Percentiles rank a stretch among this genome's conserved stretches.
These are phyloP conservation scores for Pipa parva DNA, from an alignment of 2,113 vertebrate genomes.

Conservation along the genomic window DNA sequence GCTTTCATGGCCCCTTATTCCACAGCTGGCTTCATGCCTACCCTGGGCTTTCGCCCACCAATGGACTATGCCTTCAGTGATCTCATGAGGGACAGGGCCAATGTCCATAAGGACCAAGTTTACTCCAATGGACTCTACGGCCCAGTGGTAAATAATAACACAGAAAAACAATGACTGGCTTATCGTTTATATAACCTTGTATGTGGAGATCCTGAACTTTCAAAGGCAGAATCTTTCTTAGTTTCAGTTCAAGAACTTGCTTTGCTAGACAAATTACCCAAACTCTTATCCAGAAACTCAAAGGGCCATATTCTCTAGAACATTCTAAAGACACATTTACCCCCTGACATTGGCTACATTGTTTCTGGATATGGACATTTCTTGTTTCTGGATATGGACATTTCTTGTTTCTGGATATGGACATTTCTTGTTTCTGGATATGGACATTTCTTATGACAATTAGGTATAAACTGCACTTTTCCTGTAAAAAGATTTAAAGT, in stretches of 20 bases:
- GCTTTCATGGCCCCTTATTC: slow-evolving; percentile 98
- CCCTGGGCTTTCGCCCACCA: slow-evolving; percentile 92
- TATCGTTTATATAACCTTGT: background rate
- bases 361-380: too few species aligned
- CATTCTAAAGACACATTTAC: too few species aligned
- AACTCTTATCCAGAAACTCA: too few species aligned
- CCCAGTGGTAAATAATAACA: slow-evolving; percentile 90
- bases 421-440: too few species aligned
- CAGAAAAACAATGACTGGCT: slow-evolving; percentile 83
- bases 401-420: background rate
- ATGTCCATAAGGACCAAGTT: slow-evolving; percentile 88
- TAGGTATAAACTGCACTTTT: slow-evolving; percentile 59
- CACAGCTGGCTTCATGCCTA: slow-evolving; percentile 91
- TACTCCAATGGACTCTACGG: slow-evolving; percentile 86
- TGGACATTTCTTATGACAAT: background rate
- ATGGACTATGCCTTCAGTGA: slow-evolving; percentile 99
- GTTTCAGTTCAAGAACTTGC: too few species aligned
- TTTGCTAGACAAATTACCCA: too few species aligned
- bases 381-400: too few species aligned
- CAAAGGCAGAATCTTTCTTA: too few species aligned
- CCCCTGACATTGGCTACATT: too few species aligned
- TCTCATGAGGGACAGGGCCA: slow-evolving; percentile 91
- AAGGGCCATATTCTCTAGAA: too few species aligned
- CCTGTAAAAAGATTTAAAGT: slow-evolving; percentile 62
- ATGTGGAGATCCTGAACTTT: background rate